Evolutionary conservation across 2,113 vertebrate genomes (phyloP), one percentile per base, ranked within the genome.

Genomic region (Sarotherodon lohbergeri): DNA sequence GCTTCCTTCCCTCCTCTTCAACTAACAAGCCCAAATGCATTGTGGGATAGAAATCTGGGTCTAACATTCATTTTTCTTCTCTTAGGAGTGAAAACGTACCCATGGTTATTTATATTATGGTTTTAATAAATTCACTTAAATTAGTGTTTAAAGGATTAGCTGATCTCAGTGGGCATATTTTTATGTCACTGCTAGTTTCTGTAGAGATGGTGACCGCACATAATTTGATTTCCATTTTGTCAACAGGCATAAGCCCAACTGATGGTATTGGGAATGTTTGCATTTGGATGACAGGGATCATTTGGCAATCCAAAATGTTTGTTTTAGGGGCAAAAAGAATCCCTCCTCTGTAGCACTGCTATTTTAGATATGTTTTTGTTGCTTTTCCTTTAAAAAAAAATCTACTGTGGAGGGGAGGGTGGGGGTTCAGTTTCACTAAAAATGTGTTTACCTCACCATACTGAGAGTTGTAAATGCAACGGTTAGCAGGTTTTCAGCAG

Each of bases 401-500:
- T 34, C 29, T 80, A 82, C 39, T 66, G 19, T 16, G 29, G 81
- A 34, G 27, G 43, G 39, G 24, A 32, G 29, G 22, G 48, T 14
- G 39, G 43, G 63, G 34, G 17, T 24, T 34, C 59, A 24, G 68
- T 50, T 88, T 88, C 78, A 85, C 84, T 79, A 91, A 92, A 94
- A 93, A 94, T 93, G 92, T 93, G 93, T 95, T 95, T 95, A 93
- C 93, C 91, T 94, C 94, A 91, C 89, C 83, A 94, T 88, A 86
- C 92, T 91, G 87, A 88, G 87, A 93, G 93, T 94, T 94, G 94
- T 94, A 95, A 96, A 95, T 95, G 95, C 94, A 94, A 90, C 86
- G 91, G 92, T 95, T 95, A 94, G 95, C 95, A 95, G 95, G 92
- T 94, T 95, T 95, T 95, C 94, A 93, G 92, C 93, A 88, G 92